Percentiles rank a stretch among this genome's conserved stretches.
Conservation (phyloP, 1,140 invertebrate species). For the Musca domestica region DNA sequence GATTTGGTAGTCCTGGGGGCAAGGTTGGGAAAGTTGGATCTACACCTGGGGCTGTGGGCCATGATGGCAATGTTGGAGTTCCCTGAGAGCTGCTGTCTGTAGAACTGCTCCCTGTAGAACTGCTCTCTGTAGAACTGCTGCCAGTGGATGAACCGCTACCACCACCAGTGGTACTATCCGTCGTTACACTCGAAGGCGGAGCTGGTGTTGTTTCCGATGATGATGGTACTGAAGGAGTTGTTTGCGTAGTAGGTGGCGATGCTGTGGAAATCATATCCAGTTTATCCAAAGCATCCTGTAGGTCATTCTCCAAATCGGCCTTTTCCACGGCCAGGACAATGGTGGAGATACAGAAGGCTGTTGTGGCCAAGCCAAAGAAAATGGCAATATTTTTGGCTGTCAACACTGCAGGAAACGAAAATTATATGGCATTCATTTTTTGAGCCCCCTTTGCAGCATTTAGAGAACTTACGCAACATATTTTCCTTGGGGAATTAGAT, state of each 20-base stretch:
- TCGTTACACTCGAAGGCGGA: background rate
- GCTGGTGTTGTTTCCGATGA: background rate
- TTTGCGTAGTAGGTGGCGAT: slow-evolving; percentile 13
- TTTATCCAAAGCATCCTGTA: slow-evolving; percentile 45
- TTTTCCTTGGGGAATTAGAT: background rate
- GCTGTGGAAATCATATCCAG: slow-evolving; percentile 33
- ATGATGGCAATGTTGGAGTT: background rate
- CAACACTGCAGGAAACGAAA: slow-evolving; percentile 33
- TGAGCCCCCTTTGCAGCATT: background rate
- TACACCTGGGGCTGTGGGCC: background rate
- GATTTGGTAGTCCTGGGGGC: slow-evolving; percentile 42
- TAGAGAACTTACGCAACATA: slow-evolving; percentile 13
- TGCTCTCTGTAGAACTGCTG: no score
- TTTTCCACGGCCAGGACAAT: slow-evolving; percentile 53
- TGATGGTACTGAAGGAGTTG: background rate
- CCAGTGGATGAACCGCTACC: no score
- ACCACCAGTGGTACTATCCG: background rate
- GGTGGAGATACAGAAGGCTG: slow-evolving; percentile 54
- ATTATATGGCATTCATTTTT: background rate
- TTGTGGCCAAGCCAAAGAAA: slow-evolving; percentile 41
- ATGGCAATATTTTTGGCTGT: slow-evolving; percentile 46
- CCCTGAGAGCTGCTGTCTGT: background rate
- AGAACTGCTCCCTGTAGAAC: background rate
- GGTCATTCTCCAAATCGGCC: slow-evolving; percentile 38
- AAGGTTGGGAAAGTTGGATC: slow-evolving; percentile 44